A percentile compares a stretch with the other conserved stretches of the same genome.
Conservation (phyloP, 2,113 vertebrate species). For the Dolichotis patagonum region DNA sequence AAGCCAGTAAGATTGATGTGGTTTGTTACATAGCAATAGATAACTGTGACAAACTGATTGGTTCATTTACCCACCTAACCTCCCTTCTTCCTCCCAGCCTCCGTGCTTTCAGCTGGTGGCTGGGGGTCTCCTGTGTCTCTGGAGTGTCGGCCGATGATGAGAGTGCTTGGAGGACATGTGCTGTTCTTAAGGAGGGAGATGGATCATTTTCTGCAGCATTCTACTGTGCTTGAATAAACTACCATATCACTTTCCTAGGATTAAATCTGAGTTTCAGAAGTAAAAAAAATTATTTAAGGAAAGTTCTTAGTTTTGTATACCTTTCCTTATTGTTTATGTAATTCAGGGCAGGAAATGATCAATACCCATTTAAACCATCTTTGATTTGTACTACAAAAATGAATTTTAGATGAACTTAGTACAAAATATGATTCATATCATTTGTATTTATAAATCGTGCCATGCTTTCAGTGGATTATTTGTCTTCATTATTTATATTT, state of each 20-base stretch:
- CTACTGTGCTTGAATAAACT: neutral
- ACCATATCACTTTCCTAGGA: neutral
- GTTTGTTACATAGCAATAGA: neutral
- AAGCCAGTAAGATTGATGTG: neutral
- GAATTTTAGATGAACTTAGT: constrained; percentile 59
- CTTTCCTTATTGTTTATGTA: neutral
- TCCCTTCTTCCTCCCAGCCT: neutral
- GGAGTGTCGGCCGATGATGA: neutral
- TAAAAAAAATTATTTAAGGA: neutral
- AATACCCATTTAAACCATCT: neutral
- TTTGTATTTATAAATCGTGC: constrained; percentile 52
- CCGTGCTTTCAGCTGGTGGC: neutral
- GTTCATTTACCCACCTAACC: neutral
- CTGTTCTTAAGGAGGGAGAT: neutral
- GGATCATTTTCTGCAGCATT: neutral
- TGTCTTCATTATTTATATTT: constrained; percentile 19
- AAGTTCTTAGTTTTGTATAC: neutral
- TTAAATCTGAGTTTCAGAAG: constrained; percentile 36
- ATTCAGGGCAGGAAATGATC: neutral
- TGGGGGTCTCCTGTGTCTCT: neutral
- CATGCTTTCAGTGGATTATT: constrained; percentile 40
- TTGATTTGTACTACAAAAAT: constrained; percentile 32
- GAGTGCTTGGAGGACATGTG: neutral
- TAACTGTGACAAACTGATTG: neutral
- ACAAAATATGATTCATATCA: constrained; percentile 24